Base-by-base conservation (phyloP, 2,797 vertebrate genomes). In the Dipus sagitta region DNA sequence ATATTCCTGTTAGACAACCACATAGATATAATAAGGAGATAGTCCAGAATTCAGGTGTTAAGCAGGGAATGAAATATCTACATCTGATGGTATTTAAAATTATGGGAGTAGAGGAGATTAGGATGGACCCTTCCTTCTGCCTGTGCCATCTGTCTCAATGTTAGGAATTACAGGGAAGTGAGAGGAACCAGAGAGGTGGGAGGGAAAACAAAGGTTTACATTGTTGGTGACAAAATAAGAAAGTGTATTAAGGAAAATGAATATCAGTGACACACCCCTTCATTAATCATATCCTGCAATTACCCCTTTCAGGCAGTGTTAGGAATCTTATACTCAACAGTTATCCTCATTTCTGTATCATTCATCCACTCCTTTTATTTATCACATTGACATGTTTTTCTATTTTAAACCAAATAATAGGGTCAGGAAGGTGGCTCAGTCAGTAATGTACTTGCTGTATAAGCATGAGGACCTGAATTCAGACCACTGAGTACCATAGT, bases 401-500 rank as follows among this genome's bases (percentile, higher is more conserved):
- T 24, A 54, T 52, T 86, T 89, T 75, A 70, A 88, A 82, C 18
- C 7, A 81, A 91, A 96, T 10, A 64, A 24, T 58, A 13, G 54
- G 54, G 54, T 58, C 13, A 17, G 14, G 54, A 58, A 58, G 54
- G 15, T 58, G 54, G 13, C 54, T 58, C 14, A 58, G 13, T 58
- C 54, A 58, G 54, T 58, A 58, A 58, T 14, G 54, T 58, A 58
- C 54, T 17, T 58, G 54, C 54, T 17, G 15, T 17, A 15, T 14
- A 58, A 58, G 14, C 54, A 58, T 58, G 54, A 58, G 54, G 17
- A 14, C 54, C 54, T 58, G 54, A 58, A 58, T 58, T 17, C 54
- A 58, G 47, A 47, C 47, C 47, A 47, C 47, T 47, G 1, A 47
- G 47, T 47, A 47, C 47, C 47, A 47, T 47, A 9, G 11, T 47